phyloP scores from a whole-genome alignment of 2,797 vertebrate species.

The Lateolabrax maculatus region DNA sequence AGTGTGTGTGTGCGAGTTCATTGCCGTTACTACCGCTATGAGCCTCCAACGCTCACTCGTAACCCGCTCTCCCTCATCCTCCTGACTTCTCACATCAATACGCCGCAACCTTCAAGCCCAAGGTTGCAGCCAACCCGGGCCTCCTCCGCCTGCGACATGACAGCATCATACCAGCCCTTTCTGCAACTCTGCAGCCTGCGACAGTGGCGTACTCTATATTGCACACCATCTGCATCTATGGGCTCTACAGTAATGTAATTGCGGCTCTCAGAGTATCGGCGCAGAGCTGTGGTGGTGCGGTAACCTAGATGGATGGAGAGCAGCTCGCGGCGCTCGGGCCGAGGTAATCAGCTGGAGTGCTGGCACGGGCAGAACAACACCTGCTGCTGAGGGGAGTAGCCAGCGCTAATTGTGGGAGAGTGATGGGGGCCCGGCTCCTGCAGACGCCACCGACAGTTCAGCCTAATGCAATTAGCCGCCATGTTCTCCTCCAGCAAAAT shows the following conservation, averaged over 20 bases:
- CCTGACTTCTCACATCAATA: conserved; percentile 56
- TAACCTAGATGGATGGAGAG: conserved; percentile 79
- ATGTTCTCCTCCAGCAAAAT: conserved; percentile 81
- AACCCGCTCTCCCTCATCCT: conserved; percentile 50
- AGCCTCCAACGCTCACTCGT: conserved; percentile 42
- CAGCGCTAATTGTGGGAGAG: conserved; percentile 77
- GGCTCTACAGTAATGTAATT: conserved; percentile 74
- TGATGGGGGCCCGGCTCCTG: conserved; percentile 70
- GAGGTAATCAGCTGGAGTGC: conserved; percentile 84
- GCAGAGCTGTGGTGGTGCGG: conserved; percentile 41
- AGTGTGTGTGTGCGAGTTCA: conserved; percentile 44
- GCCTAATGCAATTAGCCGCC: conserved; percentile 83
- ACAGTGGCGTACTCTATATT: conserved; percentile 32
- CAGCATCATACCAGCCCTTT: conserved; percentile 44
- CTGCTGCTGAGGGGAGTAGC: conserved; percentile 82
- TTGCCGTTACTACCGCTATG: conserved; percentile 43
- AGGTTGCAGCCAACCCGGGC: conserved; percentile 63
- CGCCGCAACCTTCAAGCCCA: conserved; percentile 69
- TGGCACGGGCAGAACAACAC: conserved; percentile 80
- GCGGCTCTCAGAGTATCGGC: conserved; percentile 61
- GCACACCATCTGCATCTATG: conserved; percentile 63
- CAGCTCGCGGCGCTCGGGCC: conserved; percentile 60
- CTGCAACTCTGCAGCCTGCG: conserved; percentile 52
- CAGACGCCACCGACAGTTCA: conserved; percentile 74
- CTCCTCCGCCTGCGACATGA: conserved; percentile 53